Evolutionary conservation across 1,140 invertebrate species (phyloP).

Genomic region (Planococcus citri): DNA sequence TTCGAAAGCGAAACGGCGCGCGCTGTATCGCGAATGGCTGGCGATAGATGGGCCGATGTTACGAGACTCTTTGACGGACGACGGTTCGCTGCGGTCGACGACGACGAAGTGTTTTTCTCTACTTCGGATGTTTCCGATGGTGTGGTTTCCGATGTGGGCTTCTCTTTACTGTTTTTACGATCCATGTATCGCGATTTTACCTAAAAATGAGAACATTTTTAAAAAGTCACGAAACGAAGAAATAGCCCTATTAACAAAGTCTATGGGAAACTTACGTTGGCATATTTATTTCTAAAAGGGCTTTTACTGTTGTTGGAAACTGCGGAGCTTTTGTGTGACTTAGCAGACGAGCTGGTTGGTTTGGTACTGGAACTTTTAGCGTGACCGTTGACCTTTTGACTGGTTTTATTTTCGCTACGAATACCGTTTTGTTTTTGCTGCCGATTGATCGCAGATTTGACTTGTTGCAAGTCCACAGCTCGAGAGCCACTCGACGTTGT

Average conservation of each 20-base stretch:
- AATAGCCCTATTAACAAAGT: not conserved
- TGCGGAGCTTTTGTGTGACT: not conserved
- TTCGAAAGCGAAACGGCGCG: not conserved
- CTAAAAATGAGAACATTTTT: not conserved
- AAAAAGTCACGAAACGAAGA: not conserved
- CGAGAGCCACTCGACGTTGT: not conserved
- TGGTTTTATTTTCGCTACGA: not conserved
- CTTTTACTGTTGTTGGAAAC: not conserved
- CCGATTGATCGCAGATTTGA: not conserved
- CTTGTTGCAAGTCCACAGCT: not conserved
- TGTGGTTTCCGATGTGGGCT: not conserved
- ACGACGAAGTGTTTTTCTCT: not conserved
- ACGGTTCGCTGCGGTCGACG: not conserved
- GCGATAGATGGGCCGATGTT: not conserved
- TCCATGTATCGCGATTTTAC: constrained; percentile 14
- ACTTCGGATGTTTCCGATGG: constrained; percentile 1
- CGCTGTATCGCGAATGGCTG: not conserved
- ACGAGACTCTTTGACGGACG: not conserved
- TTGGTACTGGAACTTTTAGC: not conserved
- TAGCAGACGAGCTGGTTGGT: not conserved
- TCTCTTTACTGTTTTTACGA: not conserved
- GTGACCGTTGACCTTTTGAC: not conserved
- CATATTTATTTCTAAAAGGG: not conserved
- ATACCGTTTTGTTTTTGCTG: not conserved
- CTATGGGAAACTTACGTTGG: not conserved